phyloP scores from a whole-genome alignment of 2,113 vertebrate species.

The Phycodurus eques region DNA sequence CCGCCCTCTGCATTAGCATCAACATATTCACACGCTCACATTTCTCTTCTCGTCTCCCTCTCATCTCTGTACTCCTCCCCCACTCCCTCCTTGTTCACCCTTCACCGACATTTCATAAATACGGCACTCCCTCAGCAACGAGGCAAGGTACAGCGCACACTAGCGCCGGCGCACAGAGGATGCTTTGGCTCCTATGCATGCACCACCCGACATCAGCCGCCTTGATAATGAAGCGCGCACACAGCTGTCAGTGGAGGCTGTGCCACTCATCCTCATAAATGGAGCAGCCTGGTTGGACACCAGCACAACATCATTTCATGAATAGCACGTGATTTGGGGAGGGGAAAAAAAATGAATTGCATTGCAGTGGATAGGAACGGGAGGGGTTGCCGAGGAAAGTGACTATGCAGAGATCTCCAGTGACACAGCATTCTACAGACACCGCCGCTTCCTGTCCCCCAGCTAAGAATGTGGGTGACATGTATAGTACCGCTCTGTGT shows the following conservation, averaged over 20 bases:
- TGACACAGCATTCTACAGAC: constrained; percentile 75
- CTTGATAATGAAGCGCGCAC: background rate
- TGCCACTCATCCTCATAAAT: background rate
- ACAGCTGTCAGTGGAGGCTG: background rate
- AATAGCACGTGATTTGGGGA: constrained; percentile 20
- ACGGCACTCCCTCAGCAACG: constrained; percentile 55
- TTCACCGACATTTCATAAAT: constrained; percentile 68
- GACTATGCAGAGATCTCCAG: constrained; percentile 55
- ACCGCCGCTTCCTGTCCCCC: background rate
- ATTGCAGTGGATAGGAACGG: constrained; percentile 23
- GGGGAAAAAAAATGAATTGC: constrained; percentile 17
- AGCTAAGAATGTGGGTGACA: background rate
- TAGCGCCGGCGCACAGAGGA: constrained; percentile 21
- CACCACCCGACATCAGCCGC: constrained; percentile 20
- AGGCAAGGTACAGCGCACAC: constrained; percentile 26
- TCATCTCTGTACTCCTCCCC: constrained; percentile 45
- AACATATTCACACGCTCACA: constrained; percentile 44
- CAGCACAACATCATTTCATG: constrained; percentile 6
- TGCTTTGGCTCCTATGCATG: constrained; percentile 21
- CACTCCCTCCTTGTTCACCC: constrained; percentile 60
- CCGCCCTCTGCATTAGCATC: constrained; percentile 69
- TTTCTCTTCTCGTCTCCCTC: constrained; percentile 45
- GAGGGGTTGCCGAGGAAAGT: constrained; percentile 28
- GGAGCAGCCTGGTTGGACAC: constrained; percentile 5
- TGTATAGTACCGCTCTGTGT: constrained; percentile 10